Evolutionary conservation across 92 coral and sea anemone species (phyloP).

Genomic region (Paragorgia papillata): DNA sequence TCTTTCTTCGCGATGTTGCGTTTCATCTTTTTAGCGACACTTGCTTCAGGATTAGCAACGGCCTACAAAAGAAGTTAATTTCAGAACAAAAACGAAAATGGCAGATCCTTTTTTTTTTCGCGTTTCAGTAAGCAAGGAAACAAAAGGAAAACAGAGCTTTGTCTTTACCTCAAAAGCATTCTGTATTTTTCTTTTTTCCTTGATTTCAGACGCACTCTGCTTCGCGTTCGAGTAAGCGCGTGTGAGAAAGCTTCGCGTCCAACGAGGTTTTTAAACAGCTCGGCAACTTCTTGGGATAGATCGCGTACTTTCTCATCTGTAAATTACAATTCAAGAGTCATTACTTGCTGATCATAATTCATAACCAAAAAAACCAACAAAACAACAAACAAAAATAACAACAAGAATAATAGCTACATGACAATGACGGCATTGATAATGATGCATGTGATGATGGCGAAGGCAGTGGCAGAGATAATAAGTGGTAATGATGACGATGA

Average conservation of each 20-base stretch:
- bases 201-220: slow-evolving; percentile 68
- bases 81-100: neutral
- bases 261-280: slow-evolving; percentile 79
- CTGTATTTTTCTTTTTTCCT: slow-evolving; percentile 73
- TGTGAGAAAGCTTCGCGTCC: slow-evolving; percentile 80
- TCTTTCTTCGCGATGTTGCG: slow-evolving; percentile 84
- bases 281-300: slow-evolving; percentile 85
- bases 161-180: slow-evolving; percentile 82
- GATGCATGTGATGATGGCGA: no score
- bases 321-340: neutral
- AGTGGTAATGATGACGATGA: no score
- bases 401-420: no score
- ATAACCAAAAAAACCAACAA: no score
- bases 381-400: no score
- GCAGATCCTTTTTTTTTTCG: no score
- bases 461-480: no score
- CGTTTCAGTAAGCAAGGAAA: no score
- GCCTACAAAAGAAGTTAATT: slow-evolving; percentile 49
- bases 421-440: no score
- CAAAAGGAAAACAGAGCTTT: no score
- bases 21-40: slow-evolving; percentile 81
- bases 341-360: neutral
- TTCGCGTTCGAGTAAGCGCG: slow-evolving; percentile 79
- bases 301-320: slow-evolving; percentile 52
- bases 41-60: slow-evolving; percentile 82